Evolutionary conservation across 1,140 invertebrate species (phyloP), one percentile per base, ranked within the genome.

Genomic region (Lasioglossum albipes): DNA sequence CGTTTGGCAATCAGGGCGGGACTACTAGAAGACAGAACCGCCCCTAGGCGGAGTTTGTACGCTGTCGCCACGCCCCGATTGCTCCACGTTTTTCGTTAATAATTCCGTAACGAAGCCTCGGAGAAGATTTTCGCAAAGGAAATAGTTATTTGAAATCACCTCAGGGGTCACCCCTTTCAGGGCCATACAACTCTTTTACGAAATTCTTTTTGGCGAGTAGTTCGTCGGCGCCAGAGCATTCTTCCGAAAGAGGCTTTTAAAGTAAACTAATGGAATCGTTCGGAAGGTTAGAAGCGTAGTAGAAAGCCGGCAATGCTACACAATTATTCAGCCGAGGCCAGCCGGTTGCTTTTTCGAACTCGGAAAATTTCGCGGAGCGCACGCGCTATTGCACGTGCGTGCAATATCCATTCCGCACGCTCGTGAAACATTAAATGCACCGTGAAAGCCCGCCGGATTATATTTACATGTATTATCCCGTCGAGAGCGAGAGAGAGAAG

Each of bases 401-500:
- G 85, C 81, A 73, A 59, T 76, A 86, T 86, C 85, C 84, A 86
- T 86, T 86, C 85, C 82, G 65, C 71, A 80, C 76, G 85, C 81
- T 86, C 76, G 85, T 86, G 85, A 86, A 86, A 86, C 85, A 87
- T 87, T 86, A 87, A 87, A 86, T 87, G 84, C 84, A 84, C 84
- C 85, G 74, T 87, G 84, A 87, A 86, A 87, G 81, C 84, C 69
- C 74, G 81, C 77, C 84, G 79, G 84, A 87, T 87, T 84, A 84
- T 86, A 87, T 87, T 87, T 87, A 81, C 85, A 87, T 87, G 72
- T 86, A 87, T 87, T 87, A 86, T 86, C 72, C 81, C 77, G 81
- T 52, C 54, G 75, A 70, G 84, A 79, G 77, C 75, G 68, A 57
- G 75, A 70, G 84, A 78, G 68, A 57, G 59, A 36, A 64, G 31